Conservation (phyloP, 2,113 vertebrate genomes). For the Ceratotherium simum region DNA sequence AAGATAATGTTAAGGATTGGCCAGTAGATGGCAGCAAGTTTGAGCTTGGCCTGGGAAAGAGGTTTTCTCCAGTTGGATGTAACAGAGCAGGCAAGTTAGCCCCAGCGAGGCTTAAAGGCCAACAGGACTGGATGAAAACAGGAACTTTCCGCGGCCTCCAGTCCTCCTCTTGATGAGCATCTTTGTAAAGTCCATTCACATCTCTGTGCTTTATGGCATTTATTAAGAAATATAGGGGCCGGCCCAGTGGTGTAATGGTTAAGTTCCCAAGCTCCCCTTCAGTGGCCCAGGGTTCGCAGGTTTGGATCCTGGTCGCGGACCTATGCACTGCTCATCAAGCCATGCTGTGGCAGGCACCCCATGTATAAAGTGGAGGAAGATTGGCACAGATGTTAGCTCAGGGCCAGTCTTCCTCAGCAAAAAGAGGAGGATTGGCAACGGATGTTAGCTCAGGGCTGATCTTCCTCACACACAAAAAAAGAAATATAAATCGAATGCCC, state of each 20-base stretch:
- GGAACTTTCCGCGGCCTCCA: neutral
- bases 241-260: too few relatives aligned
- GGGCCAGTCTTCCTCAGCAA: too few relatives aligned
- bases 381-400: too few relatives aligned
- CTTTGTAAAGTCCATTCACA: neutral
- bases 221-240: neutral
- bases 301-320: too few relatives aligned
- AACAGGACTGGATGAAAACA: neutral
- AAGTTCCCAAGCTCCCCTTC: too few relatives aligned
- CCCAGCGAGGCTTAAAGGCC: neutral
- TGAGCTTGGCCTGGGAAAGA: neutral
- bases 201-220: neutral
- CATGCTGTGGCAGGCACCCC: too few relatives aligned
- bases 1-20: neutral
- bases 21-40: conserved; percentile 79
- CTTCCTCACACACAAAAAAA: neutral
- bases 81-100: neutral
- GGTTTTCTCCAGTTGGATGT: neutral
- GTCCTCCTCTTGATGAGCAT: neutral
- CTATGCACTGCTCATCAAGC: too few relatives aligned
- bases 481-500: neutral
- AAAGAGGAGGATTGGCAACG: too few relatives aligned
- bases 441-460: too few relatives aligned
- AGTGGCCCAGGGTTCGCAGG: too few relatives aligned
- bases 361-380: too few relatives aligned